Percentiles rank a stretch among this genome's conserved stretches.
These are phyloP conservation scores for Colletes collaris DNA, from an alignment of 2,888 invertebrate genomes.

Conservation along the genomic window DNA sequence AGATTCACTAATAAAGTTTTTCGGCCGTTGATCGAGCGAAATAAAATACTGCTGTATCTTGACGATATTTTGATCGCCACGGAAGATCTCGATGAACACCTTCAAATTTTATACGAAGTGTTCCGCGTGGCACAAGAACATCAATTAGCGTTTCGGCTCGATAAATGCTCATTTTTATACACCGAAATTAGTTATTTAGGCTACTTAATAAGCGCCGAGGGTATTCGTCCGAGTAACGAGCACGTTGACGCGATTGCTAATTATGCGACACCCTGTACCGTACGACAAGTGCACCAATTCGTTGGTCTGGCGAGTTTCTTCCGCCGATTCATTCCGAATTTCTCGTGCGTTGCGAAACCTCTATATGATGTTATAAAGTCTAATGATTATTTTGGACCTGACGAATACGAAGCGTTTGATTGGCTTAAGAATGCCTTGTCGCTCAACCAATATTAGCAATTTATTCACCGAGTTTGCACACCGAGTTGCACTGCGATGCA, in stretches of 20 bases:
- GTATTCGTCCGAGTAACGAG: constrained; percentile 46
- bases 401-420: constrained; percentile 11
- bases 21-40: neutral
- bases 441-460: constrained; percentile 5
- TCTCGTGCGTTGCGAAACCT: constrained; percentile 35
- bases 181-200: constrained; percentile 18
- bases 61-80: constrained; percentile 27
- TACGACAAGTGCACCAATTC: constrained; percentile 44
- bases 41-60: constrained; percentile 25
- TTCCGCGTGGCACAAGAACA: constrained; percentile 21
- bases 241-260: constrained; percentile 43
- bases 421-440: constrained; percentile 58
- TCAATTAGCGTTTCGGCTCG: constrained; percentile 10
- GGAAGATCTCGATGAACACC: constrained; percentile 6
- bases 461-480: neutral
- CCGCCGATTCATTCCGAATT: constrained; percentile 51
- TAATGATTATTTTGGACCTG: constrained; percentile 25
- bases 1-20: constrained; percentile 8
- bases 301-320: constrained; percentile 57
- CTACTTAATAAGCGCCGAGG: constrained; percentile 35
- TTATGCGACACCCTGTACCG: constrained; percentile 51
- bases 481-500: constrained; percentile 6
- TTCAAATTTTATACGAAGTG: constrained; percentile 40
- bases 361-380: constrained; percentile 32
- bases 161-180: constrained; percentile 33